Conservation (phyloP, 53 echinoderm and acorn worm species). For the Actinopyga echinites region DNA sequence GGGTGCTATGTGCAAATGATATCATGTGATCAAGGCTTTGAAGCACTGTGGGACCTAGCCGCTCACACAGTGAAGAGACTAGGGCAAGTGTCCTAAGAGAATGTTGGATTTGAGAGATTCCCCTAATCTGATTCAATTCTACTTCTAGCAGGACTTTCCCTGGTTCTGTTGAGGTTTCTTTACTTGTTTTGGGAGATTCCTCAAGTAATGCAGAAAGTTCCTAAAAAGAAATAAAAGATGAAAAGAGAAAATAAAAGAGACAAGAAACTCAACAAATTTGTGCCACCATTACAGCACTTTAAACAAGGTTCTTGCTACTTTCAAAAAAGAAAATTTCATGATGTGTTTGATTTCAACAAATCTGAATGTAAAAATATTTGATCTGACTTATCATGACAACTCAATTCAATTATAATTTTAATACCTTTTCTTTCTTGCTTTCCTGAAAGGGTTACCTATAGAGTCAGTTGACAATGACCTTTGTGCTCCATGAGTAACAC, state of each 20-base stretch:
- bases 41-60: slow-evolving; percentile 65
- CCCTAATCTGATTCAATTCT: slow-evolving; percentile 34
- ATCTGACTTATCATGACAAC: no score
- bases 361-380: no score
- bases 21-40: slow-evolving; percentile 78
- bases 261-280: no score
- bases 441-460: no score
- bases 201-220: not conserved
- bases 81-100: slow-evolving; percentile 68
- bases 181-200: not conserved
- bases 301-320: no score
- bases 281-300: no score
- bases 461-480: no score
- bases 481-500: no score
- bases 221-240: not conserved
- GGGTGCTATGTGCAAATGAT: slow-evolving; percentile 71
- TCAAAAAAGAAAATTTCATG: no score
- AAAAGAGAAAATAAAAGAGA: not conserved
- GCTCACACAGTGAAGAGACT: slow-evolving; percentile 74
- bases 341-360: no score
- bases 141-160: slow-evolving; percentile 57
- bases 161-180: not conserved
- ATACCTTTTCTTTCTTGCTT: no score
- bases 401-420: no score
- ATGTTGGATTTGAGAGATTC: slow-evolving; percentile 53